phyloP scores from a whole-genome alignment of 2,113 vertebrate genomes.

The Gobio gobio region DNA sequence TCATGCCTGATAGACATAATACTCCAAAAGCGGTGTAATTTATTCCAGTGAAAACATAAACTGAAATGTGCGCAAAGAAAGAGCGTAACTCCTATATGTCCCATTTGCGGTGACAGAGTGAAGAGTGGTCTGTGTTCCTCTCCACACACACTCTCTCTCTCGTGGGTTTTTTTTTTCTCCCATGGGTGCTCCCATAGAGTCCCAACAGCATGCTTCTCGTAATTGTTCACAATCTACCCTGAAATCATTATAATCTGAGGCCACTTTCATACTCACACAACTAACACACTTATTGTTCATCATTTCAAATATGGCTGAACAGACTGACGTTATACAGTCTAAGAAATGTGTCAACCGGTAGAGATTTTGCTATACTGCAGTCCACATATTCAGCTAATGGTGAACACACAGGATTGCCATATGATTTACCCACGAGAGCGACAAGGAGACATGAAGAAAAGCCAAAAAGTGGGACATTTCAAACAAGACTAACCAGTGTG shows the following conservation, averaged over 20 bases:
- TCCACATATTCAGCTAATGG: neutral
- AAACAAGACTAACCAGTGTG: neutral
- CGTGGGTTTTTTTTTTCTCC: slow-evolving; percentile 25
- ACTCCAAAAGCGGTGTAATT: neutral
- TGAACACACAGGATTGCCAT: neutral
- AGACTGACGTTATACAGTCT: neutral
- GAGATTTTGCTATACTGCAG: neutral
- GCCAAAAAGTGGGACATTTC: neutral
- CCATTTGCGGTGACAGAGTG: slow-evolving; percentile 3
- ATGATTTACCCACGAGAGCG: neutral
- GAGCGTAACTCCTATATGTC: slow-evolving; percentile 26
- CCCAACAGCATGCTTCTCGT: slow-evolving; percentile 56
- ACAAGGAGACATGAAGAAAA: neutral
- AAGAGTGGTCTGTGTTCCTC: neutral
- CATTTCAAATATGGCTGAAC: neutral
- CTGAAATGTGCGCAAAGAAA: neutral
- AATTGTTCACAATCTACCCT: slow-evolving; percentile 68
- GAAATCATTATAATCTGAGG: slow-evolving; percentile 65
- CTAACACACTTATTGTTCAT: neutral
- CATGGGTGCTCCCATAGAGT: slow-evolving; percentile 47
- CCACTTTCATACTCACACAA: slow-evolving; percentile 48
- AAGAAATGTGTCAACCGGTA: neutral
- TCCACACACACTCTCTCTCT: slow-evolving; percentile 25
- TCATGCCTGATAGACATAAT: slow-evolving; percentile 14
- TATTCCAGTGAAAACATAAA: slow-evolving; percentile 24